Evolutionary conservation across 1,140 invertebrate genomes (phyloP), one percentile per base, ranked within the genome.

Genomic region (Lepidotrigona ventralis): DNA sequence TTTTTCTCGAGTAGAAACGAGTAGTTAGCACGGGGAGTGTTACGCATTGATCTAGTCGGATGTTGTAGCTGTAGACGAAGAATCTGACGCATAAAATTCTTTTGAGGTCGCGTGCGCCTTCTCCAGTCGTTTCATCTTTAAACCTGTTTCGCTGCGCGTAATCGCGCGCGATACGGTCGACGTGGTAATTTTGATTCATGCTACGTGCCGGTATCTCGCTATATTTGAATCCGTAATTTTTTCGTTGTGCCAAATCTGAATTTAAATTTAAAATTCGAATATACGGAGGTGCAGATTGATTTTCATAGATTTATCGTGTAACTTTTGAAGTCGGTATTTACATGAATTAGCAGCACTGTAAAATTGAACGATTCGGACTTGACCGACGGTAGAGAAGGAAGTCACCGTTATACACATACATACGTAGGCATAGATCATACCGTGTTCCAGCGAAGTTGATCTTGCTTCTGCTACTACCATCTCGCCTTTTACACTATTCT

Each of bases 361-460:
- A 14, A 14, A 39, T 46, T 0, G 58, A 60, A 39, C 39, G 14
- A 51, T 70, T 17, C 14, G 2, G n/a, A 33, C 46, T 70, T 51
- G 21, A 15, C 12, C 23, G 23, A 60, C 21, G 33, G 2, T n/a
- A 12, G 51, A 68, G 66, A 46, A 82, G 21, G 51, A 75, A 75
- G 75, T 64, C 51, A 75, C 79, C 60, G 79, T 81, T 81, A 81
- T 17, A 54, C 29, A 39, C 39, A 39, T 39, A 46, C 39, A 4
- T 11, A n/a, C 21, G 56, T 63, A 23, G 6, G 8, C 8, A 21
- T 12, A 66, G 58, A 46, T 3, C 15, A 46, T 76, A 46, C 23
- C 17, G 26, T 3, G 23, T n/a, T 29, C 23, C 6, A 63, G 33
- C 33, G 23, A 71, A 71, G 23, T n/a, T n/a, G 69, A 6, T 73